Conservation (phyloP, 2,888 invertebrate species). For the Eupeodes latifasciatus region DNA sequence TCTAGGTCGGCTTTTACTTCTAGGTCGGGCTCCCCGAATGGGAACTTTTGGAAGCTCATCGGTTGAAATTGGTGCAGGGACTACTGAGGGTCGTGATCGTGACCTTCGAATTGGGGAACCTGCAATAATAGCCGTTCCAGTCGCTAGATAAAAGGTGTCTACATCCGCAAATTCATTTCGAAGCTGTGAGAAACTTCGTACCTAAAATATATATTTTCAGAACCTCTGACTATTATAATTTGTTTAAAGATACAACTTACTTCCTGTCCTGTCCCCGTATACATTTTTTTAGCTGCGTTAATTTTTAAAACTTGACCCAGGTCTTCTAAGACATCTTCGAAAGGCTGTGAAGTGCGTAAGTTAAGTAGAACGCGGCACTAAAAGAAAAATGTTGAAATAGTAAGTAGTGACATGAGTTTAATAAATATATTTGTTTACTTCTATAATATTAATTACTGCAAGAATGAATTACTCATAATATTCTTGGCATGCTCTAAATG, state of each 20-base stretch:
- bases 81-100: conserved; percentile 86
- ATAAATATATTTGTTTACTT: neutral
- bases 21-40: conserved; percentile 86
- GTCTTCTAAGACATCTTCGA: conserved; percentile 96
- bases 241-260: conserved; percentile 84
- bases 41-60: conserved; percentile 83
- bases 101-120: conserved; percentile 88
- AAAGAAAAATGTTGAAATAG: conserved; percentile 46
- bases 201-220: conserved; percentile 85
- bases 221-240: conserved; percentile 44
- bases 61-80: conserved; percentile 84
- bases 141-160: conserved; percentile 93
- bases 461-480: conserved; percentile 6
- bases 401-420: neutral
- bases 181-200: conserved; percentile 96
- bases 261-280: conserved; percentile 96
- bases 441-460: neutral
- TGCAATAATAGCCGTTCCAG: conserved; percentile 83
- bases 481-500: neutral
- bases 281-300: conserved; percentile 95
- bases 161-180: conserved; percentile 96
- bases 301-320: conserved; percentile 96
- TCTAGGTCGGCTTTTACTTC: conserved; percentile 94
- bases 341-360: conserved; percentile 95
- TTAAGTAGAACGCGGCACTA: conserved; percentile 96